Percentiles rank a stretch among this genome's conserved stretches.
These are phyloP conservation scores for Platanista minor DNA, from an alignment of 2,113 vertebrate species.

Conservation along the genomic window DNA sequence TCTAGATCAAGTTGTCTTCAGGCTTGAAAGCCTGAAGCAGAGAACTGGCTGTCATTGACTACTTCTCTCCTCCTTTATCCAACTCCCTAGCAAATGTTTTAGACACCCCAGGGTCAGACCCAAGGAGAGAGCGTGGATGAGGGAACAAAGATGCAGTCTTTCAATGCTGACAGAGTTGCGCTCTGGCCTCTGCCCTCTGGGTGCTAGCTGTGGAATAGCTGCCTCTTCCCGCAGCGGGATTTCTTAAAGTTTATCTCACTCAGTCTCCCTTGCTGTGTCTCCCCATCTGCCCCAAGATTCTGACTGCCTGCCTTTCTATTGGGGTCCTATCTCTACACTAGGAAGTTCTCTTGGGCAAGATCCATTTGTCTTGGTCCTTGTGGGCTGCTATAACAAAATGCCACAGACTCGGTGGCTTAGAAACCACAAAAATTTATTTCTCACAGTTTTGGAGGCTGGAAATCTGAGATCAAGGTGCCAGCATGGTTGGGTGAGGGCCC, in stretches of 20 bases:
- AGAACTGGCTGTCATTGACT: neutral
- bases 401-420: neutral
- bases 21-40: neutral
- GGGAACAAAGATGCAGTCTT: neutral
- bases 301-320: neutral
- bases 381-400: neutral
- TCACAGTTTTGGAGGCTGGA: neutral
- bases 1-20: neutral
- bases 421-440: neutral
- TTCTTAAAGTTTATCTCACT: neutral
- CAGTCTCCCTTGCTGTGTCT: neutral
- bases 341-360: neutral
- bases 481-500: neutral
- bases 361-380: neutral
- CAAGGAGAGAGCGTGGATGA: neutral
- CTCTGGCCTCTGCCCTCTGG: neutral
- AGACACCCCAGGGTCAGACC: neutral
- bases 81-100: neutral
- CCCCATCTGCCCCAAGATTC: neutral
- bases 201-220: neutral
- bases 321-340: neutral
- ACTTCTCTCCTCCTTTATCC: neutral
- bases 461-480: neutral
- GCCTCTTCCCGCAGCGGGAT: neutral
- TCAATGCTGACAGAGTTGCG: fast-evolving